Evolutionary conservation across 2,113 vertebrate genomes (phyloP).

Genomic region (Psephotus haematonotus): DNA sequence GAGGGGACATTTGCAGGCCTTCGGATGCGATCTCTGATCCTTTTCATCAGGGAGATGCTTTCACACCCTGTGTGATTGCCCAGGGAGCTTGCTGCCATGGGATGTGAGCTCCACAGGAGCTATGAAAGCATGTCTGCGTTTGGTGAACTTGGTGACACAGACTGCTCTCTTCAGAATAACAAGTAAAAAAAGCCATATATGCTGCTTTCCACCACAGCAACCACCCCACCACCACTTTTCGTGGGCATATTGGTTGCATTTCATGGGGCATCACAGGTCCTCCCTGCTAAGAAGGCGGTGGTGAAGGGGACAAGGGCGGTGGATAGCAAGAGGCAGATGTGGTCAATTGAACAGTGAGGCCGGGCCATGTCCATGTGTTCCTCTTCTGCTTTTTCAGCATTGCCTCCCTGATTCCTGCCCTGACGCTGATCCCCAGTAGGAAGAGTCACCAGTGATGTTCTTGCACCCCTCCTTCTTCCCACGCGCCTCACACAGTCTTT

Average conservation of each 20-base stretch:
- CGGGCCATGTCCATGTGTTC: background rate
- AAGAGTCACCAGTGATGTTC: background rate
- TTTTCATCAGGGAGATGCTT: background rate
- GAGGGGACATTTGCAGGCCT: background rate
- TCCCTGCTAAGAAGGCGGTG: background rate
- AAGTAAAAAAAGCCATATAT: background rate
- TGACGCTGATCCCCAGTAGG: background rate
- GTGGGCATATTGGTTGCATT: background rate
- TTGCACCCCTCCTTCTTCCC: conserved; percentile 4
- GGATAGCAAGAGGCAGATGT: background rate
- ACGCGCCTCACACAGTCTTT: background rate
- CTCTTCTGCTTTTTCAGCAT: background rate
- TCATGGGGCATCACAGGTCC: background rate
- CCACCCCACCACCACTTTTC: background rate
- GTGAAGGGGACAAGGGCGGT: background rate
- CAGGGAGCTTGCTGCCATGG: background rate
- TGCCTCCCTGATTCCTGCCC: background rate
- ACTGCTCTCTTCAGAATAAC: background rate
- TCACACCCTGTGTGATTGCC: background rate
- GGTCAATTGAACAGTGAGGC: background rate
- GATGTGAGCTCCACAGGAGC: background rate
- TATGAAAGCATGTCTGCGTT: background rate
- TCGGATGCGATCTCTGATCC: background rate
- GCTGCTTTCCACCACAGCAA: background rate
- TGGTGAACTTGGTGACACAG: background rate